These are phyloP conservation scores for Brachynemurus nebulosus DNA, from an alignment of 2,888 invertebrate species.

Conservation along the genomic window DNA sequence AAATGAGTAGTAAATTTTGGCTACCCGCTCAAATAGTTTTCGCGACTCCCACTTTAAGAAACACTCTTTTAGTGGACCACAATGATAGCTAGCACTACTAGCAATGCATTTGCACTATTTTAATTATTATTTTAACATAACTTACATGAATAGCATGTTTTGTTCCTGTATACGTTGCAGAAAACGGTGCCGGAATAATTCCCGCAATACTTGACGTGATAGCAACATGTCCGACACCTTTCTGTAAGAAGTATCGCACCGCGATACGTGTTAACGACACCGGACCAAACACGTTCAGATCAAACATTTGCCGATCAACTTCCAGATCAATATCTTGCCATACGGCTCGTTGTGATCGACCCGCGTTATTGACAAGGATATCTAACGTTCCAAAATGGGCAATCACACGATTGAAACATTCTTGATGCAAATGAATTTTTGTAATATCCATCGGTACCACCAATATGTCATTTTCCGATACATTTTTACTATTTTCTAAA, in stretches of 20 bases:
- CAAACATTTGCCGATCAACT: constrained; percentile 62
- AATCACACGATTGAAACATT: constrained; percentile 44
- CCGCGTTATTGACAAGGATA: constrained; percentile 69
- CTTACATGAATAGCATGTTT: constrained; percentile 65
- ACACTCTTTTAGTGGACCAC: too few relatives aligned
- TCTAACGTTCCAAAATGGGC: constrained; percentile 58
- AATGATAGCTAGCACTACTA: too few relatives aligned
- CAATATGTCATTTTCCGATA: constrained; percentile 43
- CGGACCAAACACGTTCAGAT: constrained; percentile 61
- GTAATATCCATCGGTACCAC: constrained; percentile 55
- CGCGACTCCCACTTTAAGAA: too few relatives aligned
- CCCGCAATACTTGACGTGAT: constrained; percentile 65
- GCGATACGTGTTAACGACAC: constrained; percentile 56
- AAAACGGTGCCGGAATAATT: constrained; percentile 48
- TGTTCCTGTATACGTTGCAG: constrained; percentile 54
- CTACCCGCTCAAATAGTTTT: too few relatives aligned
- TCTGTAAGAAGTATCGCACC: constrained; percentile 44
- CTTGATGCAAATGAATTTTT: constrained; percentile 42
- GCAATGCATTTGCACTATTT: not conserved
- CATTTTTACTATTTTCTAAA: not conserved
- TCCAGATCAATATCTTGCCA: constrained; percentile 55
- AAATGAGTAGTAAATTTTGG: too few relatives aligned
- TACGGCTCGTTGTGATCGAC: constrained; percentile 57
- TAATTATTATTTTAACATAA: constrained; percentile 10
- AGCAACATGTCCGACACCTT: constrained; percentile 56